Conservation (phyloP, 2,113 vertebrate genomes). For the Vulpes vulpes region DNA sequence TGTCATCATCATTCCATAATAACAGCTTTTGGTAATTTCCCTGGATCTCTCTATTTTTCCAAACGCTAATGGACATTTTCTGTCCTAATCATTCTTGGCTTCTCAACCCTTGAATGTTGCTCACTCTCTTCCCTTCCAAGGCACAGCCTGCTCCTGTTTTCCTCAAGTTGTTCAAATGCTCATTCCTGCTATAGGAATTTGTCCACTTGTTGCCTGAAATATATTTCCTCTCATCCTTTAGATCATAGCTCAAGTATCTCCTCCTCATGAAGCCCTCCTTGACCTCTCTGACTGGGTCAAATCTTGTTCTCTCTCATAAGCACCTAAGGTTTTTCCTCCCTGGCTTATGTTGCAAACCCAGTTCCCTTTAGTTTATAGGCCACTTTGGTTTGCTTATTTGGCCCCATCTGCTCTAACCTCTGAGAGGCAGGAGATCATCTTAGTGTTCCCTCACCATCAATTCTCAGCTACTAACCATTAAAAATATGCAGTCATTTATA, state of each 20-base stretch:
- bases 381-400: background rate
- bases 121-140: background rate
- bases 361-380: background rate
- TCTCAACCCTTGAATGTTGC: background rate
- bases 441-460: background rate
- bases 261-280: background rate
- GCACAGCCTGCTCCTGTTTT: background rate
- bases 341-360: background rate
- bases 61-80: background rate
- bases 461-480: background rate
- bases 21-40: background rate
- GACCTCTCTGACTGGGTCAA: background rate
- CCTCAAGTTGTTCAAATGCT: background rate
- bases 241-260: background rate
- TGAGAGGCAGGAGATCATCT: background rate
- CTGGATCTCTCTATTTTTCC: background rate
- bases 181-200: background rate
- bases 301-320: background rate
- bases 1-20: background rate
- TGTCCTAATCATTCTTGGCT: background rate
- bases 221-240: background rate
- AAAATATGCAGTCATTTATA: background rate
- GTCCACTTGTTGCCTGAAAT: background rate
- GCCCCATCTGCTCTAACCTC: background rate
- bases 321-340: background rate